phyloP scores from a whole-genome alignment of 2,888 invertebrate genomes.

The Rhodophaea formosa region DNA sequence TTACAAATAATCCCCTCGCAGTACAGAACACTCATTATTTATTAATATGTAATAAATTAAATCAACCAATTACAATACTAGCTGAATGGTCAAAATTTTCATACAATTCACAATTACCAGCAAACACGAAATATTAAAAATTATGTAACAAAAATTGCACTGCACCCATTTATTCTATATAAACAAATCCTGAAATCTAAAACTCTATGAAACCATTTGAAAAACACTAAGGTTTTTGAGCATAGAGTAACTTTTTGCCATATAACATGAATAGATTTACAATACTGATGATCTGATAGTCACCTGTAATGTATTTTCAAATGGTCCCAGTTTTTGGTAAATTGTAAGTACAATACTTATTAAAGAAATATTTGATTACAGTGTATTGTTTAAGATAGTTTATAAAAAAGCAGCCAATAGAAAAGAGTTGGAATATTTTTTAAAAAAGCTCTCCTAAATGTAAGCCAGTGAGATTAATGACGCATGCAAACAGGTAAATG shows the following conservation, averaged over 20 bases:
- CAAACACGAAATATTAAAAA: conserved; percentile 29
- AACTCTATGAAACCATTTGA: conserved; percentile 47
- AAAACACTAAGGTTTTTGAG: conserved; percentile 28
- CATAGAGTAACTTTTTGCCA: conserved; percentile 19
- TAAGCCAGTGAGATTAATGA: conserved; percentile 70
- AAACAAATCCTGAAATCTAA: too few species aligned
- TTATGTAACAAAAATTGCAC: conserved; percentile 51
- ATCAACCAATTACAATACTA: conserved; percentile 47
- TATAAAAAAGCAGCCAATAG: conserved; percentile 68
- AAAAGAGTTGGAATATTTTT: conserved; percentile 55
- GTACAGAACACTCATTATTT: conserved; percentile 37
- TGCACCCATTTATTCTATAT: conserved; percentile 53
- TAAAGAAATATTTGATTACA: conserved; percentile 34
- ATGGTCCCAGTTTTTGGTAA: conserved; percentile 39
- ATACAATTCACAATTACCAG: conserved; percentile 35
- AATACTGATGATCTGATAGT: conserved; percentile 9
- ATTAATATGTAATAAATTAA: conserved; percentile 20
- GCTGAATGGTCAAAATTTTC: conserved; percentile 54
- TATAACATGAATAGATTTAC: not conserved
- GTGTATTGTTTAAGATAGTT: conserved; percentile 41
- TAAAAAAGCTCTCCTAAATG: conserved; percentile 60
- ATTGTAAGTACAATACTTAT: conserved; percentile 49
- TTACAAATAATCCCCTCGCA: conserved; percentile 43
- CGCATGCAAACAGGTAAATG: conserved; percentile 70
- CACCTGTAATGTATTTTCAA: conserved; percentile 33